Evolutionary conservation across 2,888 invertebrate genomes (phyloP).

Genomic region (Xestoiulus laeticollis): DNA sequence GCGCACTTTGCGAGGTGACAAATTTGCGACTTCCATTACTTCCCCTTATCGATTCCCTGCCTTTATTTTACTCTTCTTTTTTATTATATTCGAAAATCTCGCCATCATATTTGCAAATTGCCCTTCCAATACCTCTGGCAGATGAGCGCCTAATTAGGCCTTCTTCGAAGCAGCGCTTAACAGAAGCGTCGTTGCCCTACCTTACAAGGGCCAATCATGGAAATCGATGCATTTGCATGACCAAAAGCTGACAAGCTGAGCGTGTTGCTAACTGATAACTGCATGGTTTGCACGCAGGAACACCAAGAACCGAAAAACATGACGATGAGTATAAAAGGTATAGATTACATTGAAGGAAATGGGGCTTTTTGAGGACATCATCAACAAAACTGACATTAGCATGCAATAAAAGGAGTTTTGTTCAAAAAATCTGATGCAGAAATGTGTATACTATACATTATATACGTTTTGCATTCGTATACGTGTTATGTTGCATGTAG

Average conservation of each 20-base stretch:
- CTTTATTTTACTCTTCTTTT: not conserved
- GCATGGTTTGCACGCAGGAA: no score
- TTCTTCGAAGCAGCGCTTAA: not conserved
- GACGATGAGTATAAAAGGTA: no score
- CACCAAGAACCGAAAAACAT: no score
- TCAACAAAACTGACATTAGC: no score
- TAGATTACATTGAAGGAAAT: no score
- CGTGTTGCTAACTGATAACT: not conserved
- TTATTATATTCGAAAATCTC: not conserved
- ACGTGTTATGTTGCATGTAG: no score
- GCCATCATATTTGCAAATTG: not conserved
- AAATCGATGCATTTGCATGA: slow-evolving; percentile 2
- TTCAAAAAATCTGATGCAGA: no score
- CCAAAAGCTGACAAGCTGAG: not conserved
- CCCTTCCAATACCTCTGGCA: not conserved
- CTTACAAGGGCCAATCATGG: not conserved
- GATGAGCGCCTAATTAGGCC: slow-evolving; percentile 13
- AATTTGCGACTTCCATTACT: slow-evolving; percentile 35
- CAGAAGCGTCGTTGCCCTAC: not conserved
- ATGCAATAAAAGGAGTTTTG: no score
- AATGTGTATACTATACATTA: no score
- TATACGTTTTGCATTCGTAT: no score
- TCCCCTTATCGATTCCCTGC: slow-evolving; percentile 29
- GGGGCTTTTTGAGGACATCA: no score
- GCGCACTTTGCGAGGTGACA: slow-evolving; percentile 43